Evolutionary conservation across 2,797 vertebrate genomes (phyloP), one percentile per base, ranked within the genome.

Genomic region (Neoniphon sammara): DNA sequence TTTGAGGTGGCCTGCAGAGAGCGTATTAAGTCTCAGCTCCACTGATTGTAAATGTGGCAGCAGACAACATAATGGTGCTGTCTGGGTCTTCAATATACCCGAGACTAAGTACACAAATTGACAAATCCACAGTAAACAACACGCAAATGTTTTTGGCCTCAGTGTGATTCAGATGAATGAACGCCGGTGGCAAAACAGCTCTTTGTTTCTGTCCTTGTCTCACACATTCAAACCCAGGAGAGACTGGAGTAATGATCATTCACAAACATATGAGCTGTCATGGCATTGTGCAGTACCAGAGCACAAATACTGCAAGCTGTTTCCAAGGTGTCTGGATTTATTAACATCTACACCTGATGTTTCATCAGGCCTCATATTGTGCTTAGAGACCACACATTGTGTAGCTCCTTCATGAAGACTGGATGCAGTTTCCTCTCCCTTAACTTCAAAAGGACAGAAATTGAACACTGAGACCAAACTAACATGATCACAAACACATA

Each of bases 261-360:
- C 49, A 70, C 18, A 30, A 6, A n/a, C 3, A 20, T 15, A 65
- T 30, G 18, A 72, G 34, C 31, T 11, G 14, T 9, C 39, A 14
- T 14, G 39, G 14, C 12, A 12, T 12, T 42, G 39, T 42, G 39
- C 31, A 34, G 31, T 5, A 8, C 31, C 4, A 17, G 14, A 46
- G 27, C 39, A 50, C 25, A 39, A 25, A 49, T 42, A 47, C 42
- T 53, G 59, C 46, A 66, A 27, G 31, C 53, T 66, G 21, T 23
- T 66, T 55, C 53, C 36, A 49, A n/a, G 44, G 59, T 80, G 62
- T 53, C 5, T 64, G 58, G 42, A 52, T 71, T 87, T 66, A 84
- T 88, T 82, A 85, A 69, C 76, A 83, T 14, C 36, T 6, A 6
- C 15, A 17, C 73, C 73, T 70, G 70, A 62, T 55, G 46, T 69